phyloP scores from a whole-genome alignment of 2,797 vertebrate genomes.

The Nannoperca australis region DNA sequence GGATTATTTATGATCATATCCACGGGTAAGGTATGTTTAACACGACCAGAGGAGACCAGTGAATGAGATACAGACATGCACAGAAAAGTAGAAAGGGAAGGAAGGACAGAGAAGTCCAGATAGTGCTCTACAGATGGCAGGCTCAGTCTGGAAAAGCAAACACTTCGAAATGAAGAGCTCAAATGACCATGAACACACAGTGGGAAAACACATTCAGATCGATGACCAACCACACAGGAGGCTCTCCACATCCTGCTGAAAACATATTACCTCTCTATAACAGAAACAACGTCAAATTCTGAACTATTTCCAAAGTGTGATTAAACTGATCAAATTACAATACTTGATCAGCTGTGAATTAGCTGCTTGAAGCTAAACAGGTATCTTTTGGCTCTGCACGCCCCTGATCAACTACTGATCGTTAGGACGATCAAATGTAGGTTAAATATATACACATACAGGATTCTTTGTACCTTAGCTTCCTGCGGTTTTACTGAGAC shows the following conservation, averaged over 20 bases:
- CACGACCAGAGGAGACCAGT: slow-evolving; percentile 1
- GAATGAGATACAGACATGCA: slow-evolving; percentile 36
- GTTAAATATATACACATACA: slow-evolving; percentile 1
- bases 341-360: not conserved
- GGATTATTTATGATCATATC: slow-evolving; percentile 6
- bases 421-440: not conserved
- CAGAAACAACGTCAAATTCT: slow-evolving; percentile 27
- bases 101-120: slow-evolving; percentile 45
- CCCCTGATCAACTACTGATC: not conserved
- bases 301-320: not conserved
- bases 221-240: slow-evolving; percentile 75
- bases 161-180: slow-evolving; percentile 85
- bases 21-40: slow-evolving; percentile 4
- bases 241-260: slow-evolving; percentile 36
- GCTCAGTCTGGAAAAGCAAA: slow-evolving; percentile 84
- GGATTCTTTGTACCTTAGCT: not conserved
- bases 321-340: not conserved
- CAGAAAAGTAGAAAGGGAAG: slow-evolving; percentile 22
- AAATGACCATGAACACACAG: slow-evolving; percentile 76
- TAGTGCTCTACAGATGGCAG: slow-evolving; percentile 73
- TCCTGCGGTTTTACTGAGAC: not conserved
- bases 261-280: slow-evolving; percentile 43
- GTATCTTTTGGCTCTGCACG: not conserved
- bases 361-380: not conserved
- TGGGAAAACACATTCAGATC: slow-evolving; percentile 70